Evolutionary conservation across 2,797 vertebrate genomes (phyloP).

Genomic region (Otolemur crassicaudatus): DNA sequence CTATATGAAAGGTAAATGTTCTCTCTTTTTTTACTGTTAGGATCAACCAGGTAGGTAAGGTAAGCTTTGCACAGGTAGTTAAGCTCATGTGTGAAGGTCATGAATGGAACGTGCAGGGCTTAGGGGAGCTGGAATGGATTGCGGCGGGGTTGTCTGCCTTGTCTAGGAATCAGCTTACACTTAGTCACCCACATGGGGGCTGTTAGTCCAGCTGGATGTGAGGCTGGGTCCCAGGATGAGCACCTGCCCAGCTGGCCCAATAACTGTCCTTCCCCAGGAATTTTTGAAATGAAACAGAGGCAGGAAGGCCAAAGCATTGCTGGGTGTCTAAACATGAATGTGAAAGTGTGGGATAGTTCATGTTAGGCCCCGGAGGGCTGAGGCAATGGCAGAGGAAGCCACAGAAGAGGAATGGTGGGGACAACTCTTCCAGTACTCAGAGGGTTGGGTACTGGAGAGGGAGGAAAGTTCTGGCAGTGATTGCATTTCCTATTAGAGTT

Average conservation of each 20-base stretch:
- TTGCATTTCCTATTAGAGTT: constrained; percentile 30
- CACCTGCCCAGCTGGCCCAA: background rate
- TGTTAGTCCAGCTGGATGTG: background rate
- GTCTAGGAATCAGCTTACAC: background rate
- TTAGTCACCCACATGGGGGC: background rate
- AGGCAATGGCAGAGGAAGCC: background rate
- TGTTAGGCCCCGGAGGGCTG: background rate
- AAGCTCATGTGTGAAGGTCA: background rate
- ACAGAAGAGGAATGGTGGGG: background rate
- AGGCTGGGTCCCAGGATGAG: background rate
- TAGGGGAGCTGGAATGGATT: background rate
- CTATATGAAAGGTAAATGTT: background rate
- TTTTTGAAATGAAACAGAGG: background rate
- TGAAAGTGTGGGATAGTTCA: background rate
- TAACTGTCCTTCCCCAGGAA: background rate
- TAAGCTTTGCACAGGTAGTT: background rate
- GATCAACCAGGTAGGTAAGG: background rate
- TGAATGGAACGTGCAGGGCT: background rate
- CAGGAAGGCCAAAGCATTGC: background rate
- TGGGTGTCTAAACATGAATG: background rate
- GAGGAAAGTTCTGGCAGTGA: background rate
- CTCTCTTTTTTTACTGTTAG: background rate
- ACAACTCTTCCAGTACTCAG: too few relatives aligned
- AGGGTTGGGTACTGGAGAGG: background rate
- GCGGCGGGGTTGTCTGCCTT: background rate